These are phyloP conservation scores for Neodiprion fabricii DNA, from an alignment of 1,140 invertebrate genomes.

Conservation along the genomic window DNA sequence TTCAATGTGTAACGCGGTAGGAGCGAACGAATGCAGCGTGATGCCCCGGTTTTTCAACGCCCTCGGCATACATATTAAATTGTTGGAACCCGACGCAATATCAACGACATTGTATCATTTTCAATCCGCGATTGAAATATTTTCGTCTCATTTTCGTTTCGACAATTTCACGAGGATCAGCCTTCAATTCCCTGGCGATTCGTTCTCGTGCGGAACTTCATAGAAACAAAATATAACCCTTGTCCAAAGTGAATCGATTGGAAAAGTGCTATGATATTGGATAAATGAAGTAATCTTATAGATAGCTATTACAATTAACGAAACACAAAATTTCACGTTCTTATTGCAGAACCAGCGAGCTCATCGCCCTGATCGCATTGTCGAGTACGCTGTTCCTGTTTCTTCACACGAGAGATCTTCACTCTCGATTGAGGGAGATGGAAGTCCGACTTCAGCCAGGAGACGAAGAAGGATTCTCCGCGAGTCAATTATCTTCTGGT, in stretches of 20 bases:
- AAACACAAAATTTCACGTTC: constrained; percentile 13
- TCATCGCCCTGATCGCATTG: constrained; percentile 78
- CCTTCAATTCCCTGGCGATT: too few relatives aligned
- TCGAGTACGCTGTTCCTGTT: constrained; percentile 83
- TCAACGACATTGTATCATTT: too few relatives aligned
- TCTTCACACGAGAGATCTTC: constrained; percentile 80
- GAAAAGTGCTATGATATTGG: too few relatives aligned
- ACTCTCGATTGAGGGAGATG: constrained; percentile 78
- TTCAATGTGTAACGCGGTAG: not conserved
- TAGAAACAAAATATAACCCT: too few relatives aligned
- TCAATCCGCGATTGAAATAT: too few relatives aligned
- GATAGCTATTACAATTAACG: too few relatives aligned
- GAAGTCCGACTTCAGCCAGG: constrained; percentile 75
- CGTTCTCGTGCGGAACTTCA: too few relatives aligned
- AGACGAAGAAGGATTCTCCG: constrained; percentile 71
- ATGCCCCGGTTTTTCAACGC: not conserved
- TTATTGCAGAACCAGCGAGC: constrained; percentile 71
- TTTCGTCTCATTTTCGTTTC: too few relatives aligned
- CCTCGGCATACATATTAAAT: not conserved
- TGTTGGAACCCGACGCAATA: not conserved
- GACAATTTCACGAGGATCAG: too few relatives aligned
- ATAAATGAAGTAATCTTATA: too few relatives aligned
- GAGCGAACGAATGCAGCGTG: not conserved
- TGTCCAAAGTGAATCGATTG: too few relatives aligned
- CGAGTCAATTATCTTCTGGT: constrained; percentile 74